phyloP scores from a whole-genome alignment of 2,888 invertebrate species.

The Bombylius major region DNA sequence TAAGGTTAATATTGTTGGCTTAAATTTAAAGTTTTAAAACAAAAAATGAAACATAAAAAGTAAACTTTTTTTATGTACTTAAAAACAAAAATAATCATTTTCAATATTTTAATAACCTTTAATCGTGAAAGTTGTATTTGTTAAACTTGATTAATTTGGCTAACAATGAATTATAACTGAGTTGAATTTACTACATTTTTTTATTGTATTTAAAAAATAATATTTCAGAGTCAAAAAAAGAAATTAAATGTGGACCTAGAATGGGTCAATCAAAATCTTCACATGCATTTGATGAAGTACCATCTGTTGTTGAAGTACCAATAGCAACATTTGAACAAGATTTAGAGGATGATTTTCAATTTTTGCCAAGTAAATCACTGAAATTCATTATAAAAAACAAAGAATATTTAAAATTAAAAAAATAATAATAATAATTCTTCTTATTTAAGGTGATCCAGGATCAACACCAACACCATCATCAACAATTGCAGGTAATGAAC shows the following conservation, averaged over 20 bases:
- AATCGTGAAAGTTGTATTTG: too few relatives aligned
- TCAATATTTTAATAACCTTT: too few relatives aligned
- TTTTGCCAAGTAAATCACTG: conserved; percentile 41
- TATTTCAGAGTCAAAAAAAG: conserved; percentile 18
- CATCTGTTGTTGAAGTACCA: conserved; percentile 40
- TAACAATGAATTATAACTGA: too few relatives aligned
- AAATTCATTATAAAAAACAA: neutral
- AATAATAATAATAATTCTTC: neutral
- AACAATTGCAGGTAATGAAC: conserved; percentile 22
- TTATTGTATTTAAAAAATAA: too few relatives aligned
- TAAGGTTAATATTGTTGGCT: too few relatives aligned
- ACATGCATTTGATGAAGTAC: conserved; percentile 22
- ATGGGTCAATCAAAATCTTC: conserved; percentile 20
- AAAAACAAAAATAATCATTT: too few relatives aligned
- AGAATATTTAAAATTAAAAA: conserved; percentile 16
- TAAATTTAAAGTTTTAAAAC: too few relatives aligned
- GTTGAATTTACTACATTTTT: too few relatives aligned
- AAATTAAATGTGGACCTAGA: conserved; percentile 19
- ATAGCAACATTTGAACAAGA: conserved; percentile 56
- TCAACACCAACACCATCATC: conserved; percentile 7
- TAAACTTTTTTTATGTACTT: too few relatives aligned
- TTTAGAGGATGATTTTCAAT: conserved; percentile 55
- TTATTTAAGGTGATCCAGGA: conserved; percentile 4
- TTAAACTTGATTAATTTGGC: too few relatives aligned
- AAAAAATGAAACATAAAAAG: too few relatives aligned